Conservation (phyloP, 2,888 invertebrate species). For the Pachymerium ferrugineum region DNA sequence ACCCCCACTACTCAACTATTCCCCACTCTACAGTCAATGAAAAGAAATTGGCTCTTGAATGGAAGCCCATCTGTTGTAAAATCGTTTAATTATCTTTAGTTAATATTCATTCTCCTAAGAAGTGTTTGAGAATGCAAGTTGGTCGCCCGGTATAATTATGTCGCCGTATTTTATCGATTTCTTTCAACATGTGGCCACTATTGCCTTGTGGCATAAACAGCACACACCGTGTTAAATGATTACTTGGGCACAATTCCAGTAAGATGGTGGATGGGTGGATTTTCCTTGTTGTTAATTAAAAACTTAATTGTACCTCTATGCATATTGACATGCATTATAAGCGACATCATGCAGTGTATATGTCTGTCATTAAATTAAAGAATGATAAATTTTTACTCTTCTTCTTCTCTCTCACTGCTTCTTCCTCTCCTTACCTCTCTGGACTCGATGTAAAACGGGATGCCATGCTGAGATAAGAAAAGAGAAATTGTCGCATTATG, state of each 20-base stretch:
- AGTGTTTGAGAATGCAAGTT: background rate
- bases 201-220: conserved; percentile 13
- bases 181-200: conserved; percentile 20
- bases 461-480: conserved; percentile 13
- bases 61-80: background rate
- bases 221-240: background rate
- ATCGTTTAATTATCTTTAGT: conserved; percentile 18
- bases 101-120: background rate
- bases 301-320: conserved; percentile 15
- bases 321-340: conserved; percentile 1
- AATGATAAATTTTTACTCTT: no score
- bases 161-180: conserved; percentile 17
- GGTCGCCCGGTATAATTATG: background rate
- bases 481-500: background rate
- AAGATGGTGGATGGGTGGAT: background rate
- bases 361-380: conserved; percentile 20
- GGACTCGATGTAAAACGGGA: background rate
- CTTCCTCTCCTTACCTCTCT: background rate
- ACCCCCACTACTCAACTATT: background rate
- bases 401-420: background rate
- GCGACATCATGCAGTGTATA: no score
- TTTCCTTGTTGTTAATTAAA: conserved; percentile 1
- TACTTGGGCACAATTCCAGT: conserved; percentile 2
- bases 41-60: background rate
- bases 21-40: background rate